These are phyloP conservation scores for Amiota mariae DNA, from an alignment of 2,888 invertebrate species.

Conservation along the genomic window DNA sequence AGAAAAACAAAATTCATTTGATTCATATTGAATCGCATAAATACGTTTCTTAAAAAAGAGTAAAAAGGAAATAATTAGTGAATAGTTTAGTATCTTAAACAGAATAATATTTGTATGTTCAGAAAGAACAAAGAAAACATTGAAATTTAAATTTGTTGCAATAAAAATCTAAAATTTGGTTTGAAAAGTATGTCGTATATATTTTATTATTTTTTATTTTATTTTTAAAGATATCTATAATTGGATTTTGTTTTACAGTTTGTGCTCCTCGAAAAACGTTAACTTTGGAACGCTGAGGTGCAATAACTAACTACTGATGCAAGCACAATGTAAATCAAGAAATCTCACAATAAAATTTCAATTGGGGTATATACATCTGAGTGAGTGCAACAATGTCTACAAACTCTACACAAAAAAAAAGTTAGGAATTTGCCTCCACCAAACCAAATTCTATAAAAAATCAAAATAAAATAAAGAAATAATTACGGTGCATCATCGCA, in stretches of 20 bases:
- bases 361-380: slow-evolving; percentile 15
- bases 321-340: background rate
- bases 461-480: slow-evolving; percentile 26
- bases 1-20: slow-evolving; percentile 41
- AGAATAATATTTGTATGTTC: slow-evolving; percentile 32
- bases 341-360: background rate
- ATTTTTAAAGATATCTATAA: slow-evolving; percentile 7
- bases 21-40: slow-evolving; percentile 67
- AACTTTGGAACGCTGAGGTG: slow-evolving; percentile 61
- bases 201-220: slow-evolving; percentile 16
- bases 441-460: background rate
- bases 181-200: slow-evolving; percentile 11
- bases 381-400: slow-evolving; percentile 32
- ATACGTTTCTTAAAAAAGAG: too few species aligned
- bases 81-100: slow-evolving; percentile 24
- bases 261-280: slow-evolving; percentile 65
- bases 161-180: slow-evolving; percentile 41
- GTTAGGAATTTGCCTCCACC: background rate
- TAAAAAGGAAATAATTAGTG: background rate
- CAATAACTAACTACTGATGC: slow-evolving; percentile 1
- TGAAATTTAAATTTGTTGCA: slow-evolving; percentile 54
- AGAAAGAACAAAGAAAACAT: too few species aligned
- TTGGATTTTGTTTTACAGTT: slow-evolving; percentile 63
- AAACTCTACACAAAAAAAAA: slow-evolving; percentile 16
- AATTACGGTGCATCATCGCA: slow-evolving; percentile 32